Conservation (phyloP, 1,140 invertebrate species). For the Vollenhovia emeryi region DNA sequence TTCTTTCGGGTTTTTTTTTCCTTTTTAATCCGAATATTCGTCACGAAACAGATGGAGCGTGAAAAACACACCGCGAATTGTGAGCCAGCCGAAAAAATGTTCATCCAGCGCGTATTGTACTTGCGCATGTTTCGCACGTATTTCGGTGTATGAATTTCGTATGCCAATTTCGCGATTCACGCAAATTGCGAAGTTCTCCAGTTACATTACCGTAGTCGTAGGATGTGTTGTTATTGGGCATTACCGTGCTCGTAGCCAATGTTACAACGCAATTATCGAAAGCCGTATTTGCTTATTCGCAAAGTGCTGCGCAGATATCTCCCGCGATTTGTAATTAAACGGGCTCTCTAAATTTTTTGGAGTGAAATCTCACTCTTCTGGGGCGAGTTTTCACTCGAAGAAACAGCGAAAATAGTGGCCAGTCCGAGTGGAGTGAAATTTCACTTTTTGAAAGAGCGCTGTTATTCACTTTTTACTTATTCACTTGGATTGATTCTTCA, state of each 20-base stretch:
- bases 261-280: not conserved
- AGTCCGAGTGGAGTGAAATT: too few species aligned
- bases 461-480: too few species aligned
- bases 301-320: not conserved
- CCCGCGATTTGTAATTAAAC: not conserved
- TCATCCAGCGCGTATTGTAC: not conserved
- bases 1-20: too few species aligned
- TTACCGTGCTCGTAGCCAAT: not conserved
- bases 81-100: constrained; percentile 7
- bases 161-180: not conserved
- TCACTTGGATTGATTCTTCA: too few species aligned
- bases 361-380: too few species aligned
- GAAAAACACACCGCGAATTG: constrained; percentile 8
- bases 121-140: not conserved
- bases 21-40: not conserved
- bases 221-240: not conserved
- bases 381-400: too few species aligned
- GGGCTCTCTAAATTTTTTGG: too few species aligned
- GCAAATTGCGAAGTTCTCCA: not conserved
- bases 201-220: not conserved
- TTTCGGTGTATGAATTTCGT: not conserved
- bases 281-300: not conserved
- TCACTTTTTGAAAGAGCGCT: too few species aligned
- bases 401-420: too few species aligned
- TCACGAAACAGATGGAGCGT: not conserved